A percentile compares a stretch with the other conserved stretches of the same genome.
These are phyloP conservation scores for Penaeus vannamei DNA, from an alignment of 1,140 invertebrate genomes.

Conservation along the genomic window DNA sequence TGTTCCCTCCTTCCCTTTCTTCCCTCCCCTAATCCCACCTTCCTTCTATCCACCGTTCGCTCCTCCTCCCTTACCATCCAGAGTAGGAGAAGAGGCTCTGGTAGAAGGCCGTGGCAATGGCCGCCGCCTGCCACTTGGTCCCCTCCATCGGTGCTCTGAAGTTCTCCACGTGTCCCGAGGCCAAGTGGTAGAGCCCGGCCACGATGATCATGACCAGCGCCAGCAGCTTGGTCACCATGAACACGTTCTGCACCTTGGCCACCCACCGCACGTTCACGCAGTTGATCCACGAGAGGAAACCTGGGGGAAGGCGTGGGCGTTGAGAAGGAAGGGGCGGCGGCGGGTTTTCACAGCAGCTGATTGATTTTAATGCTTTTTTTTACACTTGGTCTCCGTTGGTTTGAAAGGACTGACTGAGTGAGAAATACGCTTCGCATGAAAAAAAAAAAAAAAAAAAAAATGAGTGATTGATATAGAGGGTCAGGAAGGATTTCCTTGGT, in stretches of 20 bases:
- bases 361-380: too few species aligned
- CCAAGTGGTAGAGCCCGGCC: constrained; percentile 80
- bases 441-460: too few species aligned
- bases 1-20: too few species aligned
- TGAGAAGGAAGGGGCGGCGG: too few species aligned
- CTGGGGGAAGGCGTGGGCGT: constrained; percentile 74
- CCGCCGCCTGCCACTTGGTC: constrained; percentile 73
- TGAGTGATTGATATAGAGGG: too few species aligned
- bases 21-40: too few species aligned
- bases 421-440: too few species aligned
- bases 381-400: too few species aligned
- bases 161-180: constrained; percentile 73
- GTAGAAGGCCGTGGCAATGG: constrained; percentile 90
- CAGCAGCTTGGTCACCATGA: constrained; percentile 86
- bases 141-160: constrained; percentile 75
- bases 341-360: too few species aligned
- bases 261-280: constrained; percentile 89
- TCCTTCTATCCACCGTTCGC: too few species aligned
- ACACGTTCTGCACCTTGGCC: constrained; percentile 89
- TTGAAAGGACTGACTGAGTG: too few species aligned
- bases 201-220: constrained; percentile 84
- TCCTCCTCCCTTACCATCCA: constrained; percentile 77
- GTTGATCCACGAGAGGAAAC: constrained; percentile 90
- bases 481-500: too few species aligned
- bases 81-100: constrained; percentile 95